Evolutionary conservation across 2,888 invertebrate genomes (phyloP).

Genomic region (Drosophila ezoana): DNA sequence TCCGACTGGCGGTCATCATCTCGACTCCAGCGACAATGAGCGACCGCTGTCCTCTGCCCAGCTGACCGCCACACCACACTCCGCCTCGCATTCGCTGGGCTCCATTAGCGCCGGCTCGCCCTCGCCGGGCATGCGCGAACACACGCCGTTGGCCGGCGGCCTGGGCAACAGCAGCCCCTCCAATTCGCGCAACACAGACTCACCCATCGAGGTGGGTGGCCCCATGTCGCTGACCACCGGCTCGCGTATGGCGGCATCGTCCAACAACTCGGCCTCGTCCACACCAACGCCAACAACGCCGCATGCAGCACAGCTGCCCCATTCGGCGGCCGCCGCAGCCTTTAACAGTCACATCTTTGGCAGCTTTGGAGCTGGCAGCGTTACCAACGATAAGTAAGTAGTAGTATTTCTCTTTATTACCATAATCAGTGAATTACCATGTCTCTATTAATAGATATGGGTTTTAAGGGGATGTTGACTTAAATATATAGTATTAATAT

Average conservation of each 20-base stretch:
- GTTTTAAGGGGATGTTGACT: no score
- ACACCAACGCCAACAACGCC: conserved; percentile 78
- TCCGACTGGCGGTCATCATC: conserved; percentile 72
- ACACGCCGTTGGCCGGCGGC: conserved; percentile 83
- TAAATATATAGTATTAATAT: no score
- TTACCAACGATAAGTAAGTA: conserved; percentile 86
- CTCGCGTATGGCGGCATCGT: conserved; percentile 62
- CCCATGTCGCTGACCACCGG: conserved; percentile 84
- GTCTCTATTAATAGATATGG: no score
- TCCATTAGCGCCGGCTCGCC: conserved; percentile 85
- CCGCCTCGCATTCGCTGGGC: conserved; percentile 86
- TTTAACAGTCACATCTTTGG: conserved; percentile 90
- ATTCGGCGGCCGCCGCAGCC: conserved; percentile 86
- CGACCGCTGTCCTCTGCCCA: conserved; percentile 84
- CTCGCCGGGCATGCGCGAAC: conserved; percentile 82
- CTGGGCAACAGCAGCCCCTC: conserved; percentile 85
- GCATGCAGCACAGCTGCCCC: conserved; percentile 76
- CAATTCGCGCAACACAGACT: conserved; percentile 87
- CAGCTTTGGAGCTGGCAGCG: conserved; percentile 83
- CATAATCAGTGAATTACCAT: background rate
- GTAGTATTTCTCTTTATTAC: background rate
- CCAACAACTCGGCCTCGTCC: conserved; percentile 72
- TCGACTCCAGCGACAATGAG: conserved; percentile 84
- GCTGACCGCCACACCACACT: conserved; percentile 81
- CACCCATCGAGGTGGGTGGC: conserved; percentile 86